Evolutionary conservation across 2,113 vertebrate genomes (phyloP), one percentile per base, ranked within the genome.

Genomic region (Chionis minor): DNA sequence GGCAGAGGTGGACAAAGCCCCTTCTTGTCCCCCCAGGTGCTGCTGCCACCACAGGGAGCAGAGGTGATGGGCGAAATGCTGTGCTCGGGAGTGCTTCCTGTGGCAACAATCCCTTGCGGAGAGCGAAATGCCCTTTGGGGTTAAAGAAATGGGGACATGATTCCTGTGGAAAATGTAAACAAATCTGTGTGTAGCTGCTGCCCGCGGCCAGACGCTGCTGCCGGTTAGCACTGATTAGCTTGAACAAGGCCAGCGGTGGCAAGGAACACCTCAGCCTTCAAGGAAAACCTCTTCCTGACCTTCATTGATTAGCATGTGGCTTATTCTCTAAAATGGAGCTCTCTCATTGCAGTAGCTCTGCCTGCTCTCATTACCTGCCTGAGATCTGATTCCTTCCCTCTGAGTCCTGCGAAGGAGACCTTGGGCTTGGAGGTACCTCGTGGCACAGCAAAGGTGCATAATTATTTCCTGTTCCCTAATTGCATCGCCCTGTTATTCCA

Each of bases 401-500:
- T 0, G 3, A 59, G 79, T 75, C 93, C 91, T 94, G 66, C 1
- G 0, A 82, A 84, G 84, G 93, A 92, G 86, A 95, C 86, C 85
- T 95, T 96, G 94, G 92, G 90, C 85, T 92, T 74, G 83, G 81
- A 91, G 81, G 73, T 85, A 78, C 83, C 88, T 90, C 0, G 2
- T 81, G 79, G 92, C 72, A 40, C 38, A 75, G 90, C 71, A 74
- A 93, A 92, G 85, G 86, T 80, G 2, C 96, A 82, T 90, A 88
- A 91, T 93, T 85, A 96, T 96, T 95, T 96, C 94, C 94, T 96
- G 92, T 83, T 95, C 82, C 86, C 90, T 93, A 86, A 88, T 95
- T 94, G 75, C 72, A 88, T 93, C 1, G 38, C 86, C 61, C 79
- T 93, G 79, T 95, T 94, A 88, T 94, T 95, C 95, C 96, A 93